These are phyloP conservation scores for Idris sp. DNA, from an alignment of 1,140 invertebrate species.

Conservation along the genomic window DNA sequence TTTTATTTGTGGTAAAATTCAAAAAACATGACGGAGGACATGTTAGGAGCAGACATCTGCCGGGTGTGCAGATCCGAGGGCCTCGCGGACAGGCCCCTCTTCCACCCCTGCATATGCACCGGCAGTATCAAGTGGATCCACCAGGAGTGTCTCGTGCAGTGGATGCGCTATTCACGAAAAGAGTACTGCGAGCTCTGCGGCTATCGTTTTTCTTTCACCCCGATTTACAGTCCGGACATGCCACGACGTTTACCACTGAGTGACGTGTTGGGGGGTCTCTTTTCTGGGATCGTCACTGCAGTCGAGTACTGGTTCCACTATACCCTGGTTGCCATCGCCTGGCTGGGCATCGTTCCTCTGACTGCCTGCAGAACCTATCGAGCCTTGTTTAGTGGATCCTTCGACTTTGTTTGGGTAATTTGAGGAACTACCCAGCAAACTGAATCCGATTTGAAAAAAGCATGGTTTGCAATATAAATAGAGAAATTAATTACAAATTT, in stretches of 20 bases:
- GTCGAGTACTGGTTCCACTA: conserved; percentile 98
- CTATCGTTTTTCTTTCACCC: conserved; percentile 98
- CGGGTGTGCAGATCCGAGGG: conserved; percentile 98
- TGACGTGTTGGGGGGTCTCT: conserved; percentile 92
- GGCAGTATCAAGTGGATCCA: conserved; percentile 99
- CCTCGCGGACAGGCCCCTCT: conserved; percentile 89
- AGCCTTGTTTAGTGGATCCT: conserved; percentile 92
- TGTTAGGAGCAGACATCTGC: conserved; percentile 90
- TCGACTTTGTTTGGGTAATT: conserved; percentile 84
- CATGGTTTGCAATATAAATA: too few relatives aligned
- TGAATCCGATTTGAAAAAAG: too few relatives aligned
- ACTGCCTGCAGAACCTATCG: conserved; percentile 98
- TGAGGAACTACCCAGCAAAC: too few relatives aligned
- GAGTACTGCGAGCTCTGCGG: conserved; percentile 99
- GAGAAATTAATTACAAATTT: too few relatives aligned
- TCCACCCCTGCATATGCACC: conserved; percentile 99
- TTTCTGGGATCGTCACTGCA: conserved; percentile 92
- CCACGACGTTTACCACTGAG: conserved; percentile 94
- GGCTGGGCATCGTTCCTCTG: conserved; percentile 97
- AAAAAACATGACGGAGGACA: conserved; percentile 78
- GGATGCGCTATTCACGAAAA: conserved; percentile 97
- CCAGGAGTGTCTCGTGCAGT: conserved; percentile 93
- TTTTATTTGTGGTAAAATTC: conserved; percentile 26
- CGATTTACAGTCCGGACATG: conserved; percentile 99
- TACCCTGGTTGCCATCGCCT: conserved; percentile 96